These are phyloP conservation scores for Alouatta palliata DNA, from an alignment of 2,113 vertebrate genomes.

Conservation along the genomic window DNA sequence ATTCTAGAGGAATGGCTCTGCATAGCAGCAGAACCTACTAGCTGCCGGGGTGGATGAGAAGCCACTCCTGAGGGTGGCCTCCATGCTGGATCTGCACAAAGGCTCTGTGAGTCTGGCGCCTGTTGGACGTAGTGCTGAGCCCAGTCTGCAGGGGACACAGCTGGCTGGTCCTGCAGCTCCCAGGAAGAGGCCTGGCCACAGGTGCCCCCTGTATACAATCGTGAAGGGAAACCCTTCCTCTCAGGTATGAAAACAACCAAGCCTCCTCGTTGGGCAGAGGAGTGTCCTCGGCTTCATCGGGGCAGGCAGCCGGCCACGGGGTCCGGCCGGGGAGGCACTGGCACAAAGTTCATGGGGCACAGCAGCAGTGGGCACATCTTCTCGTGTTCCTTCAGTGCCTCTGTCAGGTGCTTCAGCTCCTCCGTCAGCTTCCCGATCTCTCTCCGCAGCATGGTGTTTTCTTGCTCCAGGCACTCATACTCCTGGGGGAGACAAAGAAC, in stretches of 20 bases:
- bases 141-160: not conserved
- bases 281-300: constrained; percentile 76
- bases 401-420: constrained; percentile 90
- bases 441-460: constrained; percentile 90
- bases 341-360: constrained; percentile 88
- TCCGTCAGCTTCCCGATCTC: constrained; percentile 93
- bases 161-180: not conserved
- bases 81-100: not conserved
- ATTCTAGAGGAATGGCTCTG: constrained; percentile 8
- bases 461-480: constrained; percentile 93
- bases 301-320: constrained; percentile 83
- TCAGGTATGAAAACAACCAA: not conserved
- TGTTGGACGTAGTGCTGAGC: not conserved
- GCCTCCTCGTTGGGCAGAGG: not conserved
- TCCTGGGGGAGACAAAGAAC: constrained; percentile 83
- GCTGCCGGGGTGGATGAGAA: constrained; percentile 9
- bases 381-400: constrained; percentile 90
- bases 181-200: not conserved
- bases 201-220: not conserved
- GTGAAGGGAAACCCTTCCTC: not conserved
- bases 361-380: constrained; percentile 90
- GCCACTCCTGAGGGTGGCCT: not conserved
- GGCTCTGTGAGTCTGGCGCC: not conserved
- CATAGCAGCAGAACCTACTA: not conserved
- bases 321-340: constrained; percentile 81